Base-by-base conservation (phyloP, 2,113 vertebrate genomes). In the Mystacornis crossleyi region DNA sequence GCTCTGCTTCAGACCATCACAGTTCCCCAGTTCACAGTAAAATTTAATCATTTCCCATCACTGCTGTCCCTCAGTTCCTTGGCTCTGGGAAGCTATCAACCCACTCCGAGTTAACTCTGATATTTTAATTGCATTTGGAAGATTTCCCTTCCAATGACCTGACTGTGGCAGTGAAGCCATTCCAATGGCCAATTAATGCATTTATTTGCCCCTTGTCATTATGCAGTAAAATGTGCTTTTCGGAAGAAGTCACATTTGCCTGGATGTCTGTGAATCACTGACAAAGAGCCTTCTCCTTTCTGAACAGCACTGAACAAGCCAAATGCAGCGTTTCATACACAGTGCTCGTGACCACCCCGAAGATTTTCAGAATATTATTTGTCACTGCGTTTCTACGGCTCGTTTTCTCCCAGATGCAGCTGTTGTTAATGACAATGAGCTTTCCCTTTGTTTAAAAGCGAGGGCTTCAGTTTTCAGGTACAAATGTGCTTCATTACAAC, bases 51-150 rank as follows among this genome's bases (percentile, higher is more conserved):
- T 50, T 55, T 19, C 58, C 74, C 60, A 28, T 54, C 54, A n/a
- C 38, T 70, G 79, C 47, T 86, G 58, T 8, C 62, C 55, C 43
- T 12, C 47, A n/a, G 29, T 47, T 26, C 55, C 53, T 58, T 71
- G 36, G 51, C n/a, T 86, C 54, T 42, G 62, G 31, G 64, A 94
- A 86, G 40, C 34, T 14, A 17, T 33, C 53, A 65, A 9, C 67
- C 79, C 77, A 40, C 10, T 18, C 57, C 2, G 8, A 78, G 55
- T 19, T 71, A 86, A 86, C 48, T 62, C 54, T 21, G 81, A 33
- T 83, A 64, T 64, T 94, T 89, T 93, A 74, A 90, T 84, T 86
- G 36, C 85, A 29, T 74, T 90, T 94, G 85, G 91, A 92, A 78
- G 14, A 23, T 85, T 88, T 87, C 84, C 53, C 13, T 85, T 66